phyloP scores from a whole-genome alignment of 2,888 invertebrate species.

The Syritta pipiens region DNA sequence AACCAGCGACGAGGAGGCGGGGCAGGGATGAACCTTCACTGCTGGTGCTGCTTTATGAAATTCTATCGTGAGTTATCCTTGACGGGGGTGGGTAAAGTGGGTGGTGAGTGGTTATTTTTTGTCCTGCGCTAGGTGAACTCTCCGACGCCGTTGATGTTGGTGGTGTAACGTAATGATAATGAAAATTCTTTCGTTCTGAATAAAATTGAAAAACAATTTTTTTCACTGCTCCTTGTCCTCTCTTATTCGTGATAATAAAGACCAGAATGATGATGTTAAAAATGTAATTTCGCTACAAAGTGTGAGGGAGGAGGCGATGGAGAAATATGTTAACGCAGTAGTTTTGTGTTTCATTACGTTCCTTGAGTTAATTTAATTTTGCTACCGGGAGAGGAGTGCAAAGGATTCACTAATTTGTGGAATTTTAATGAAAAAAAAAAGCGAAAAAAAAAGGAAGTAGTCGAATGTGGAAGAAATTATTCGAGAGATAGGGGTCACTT shows the following conservation, averaged over 20 bases:
- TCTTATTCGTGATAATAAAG: conserved; percentile 13
- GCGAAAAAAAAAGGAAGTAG: too few relatives aligned
- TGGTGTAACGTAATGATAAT: conserved; percentile 59
- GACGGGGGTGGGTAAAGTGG: neutral
- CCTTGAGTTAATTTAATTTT: too few relatives aligned
- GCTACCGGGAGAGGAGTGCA: too few relatives aligned
- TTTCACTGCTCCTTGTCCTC: neutral
- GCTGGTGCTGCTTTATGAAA: conserved; percentile 57
- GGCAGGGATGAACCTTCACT: too few relatives aligned
- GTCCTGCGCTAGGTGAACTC: conserved; percentile 26
- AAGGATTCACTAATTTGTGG: too few relatives aligned
- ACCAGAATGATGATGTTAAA: conserved; percentile 56
- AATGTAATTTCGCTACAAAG: conserved; percentile 44
- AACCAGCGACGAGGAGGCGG: conserved; percentile 41
- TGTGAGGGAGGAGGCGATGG: neutral
- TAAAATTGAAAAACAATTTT: conserved; percentile 15
- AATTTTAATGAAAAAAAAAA: too few relatives aligned
- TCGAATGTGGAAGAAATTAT: too few relatives aligned
- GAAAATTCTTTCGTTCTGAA: conserved; percentile 55
- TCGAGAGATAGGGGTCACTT: too few relatives aligned
- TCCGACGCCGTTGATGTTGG: conserved; percentile 1
- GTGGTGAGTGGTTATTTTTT: neutral
- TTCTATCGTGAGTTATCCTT: conserved; percentile 45
- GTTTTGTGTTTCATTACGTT: too few relatives aligned
- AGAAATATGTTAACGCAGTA: neutral